Evolutionary conservation across 1,140 invertebrate genomes (phyloP).

Genomic region (Phthorimaea operculella): DNA sequence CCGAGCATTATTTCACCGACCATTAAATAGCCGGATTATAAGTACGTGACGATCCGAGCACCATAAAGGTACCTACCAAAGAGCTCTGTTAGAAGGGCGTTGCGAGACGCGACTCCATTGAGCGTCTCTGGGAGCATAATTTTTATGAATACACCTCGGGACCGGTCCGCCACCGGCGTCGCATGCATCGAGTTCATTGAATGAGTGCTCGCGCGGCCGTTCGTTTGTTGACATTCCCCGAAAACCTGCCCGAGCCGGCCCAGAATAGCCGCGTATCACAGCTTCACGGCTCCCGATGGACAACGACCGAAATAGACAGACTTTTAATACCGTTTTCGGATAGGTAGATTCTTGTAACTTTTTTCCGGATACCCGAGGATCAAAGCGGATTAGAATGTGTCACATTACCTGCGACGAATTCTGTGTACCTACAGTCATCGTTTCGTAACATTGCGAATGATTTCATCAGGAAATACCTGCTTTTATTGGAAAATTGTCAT

Average conservation of each 20-base stretch:
- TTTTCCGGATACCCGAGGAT: constrained; percentile 34
- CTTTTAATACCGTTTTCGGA: constrained; percentile 35
- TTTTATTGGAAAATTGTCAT: not conserved
- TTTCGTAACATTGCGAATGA: constrained; percentile 4
- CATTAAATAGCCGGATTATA: constrained; percentile 9
- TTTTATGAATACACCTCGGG: constrained; percentile 55
- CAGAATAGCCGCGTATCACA: constrained; percentile 55
- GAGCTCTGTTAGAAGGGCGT: not conserved
- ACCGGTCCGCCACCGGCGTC: constrained; percentile 58
- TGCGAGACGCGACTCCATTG: constrained; percentile 26
- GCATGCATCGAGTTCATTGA: constrained; percentile 58
- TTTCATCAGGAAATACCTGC: not conserved
- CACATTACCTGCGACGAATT: constrained; percentile 6
- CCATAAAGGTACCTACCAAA: constrained; percentile 16
- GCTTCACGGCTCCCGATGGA: constrained; percentile 43
- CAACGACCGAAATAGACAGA: constrained; percentile 54
- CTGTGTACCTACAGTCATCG: constrained; percentile 2
- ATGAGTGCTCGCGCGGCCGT: constrained; percentile 40
- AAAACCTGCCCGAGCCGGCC: constrained; percentile 54
- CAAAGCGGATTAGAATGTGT: constrained; percentile 8
- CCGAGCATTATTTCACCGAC: constrained; percentile 5
- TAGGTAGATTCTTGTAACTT: constrained; percentile 17
- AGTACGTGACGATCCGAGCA: constrained; percentile 23
- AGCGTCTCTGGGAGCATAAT: constrained; percentile 44
- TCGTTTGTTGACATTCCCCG: constrained; percentile 65